phyloP scores from a whole-genome alignment of 2,113 vertebrate species.

The Engystomops pustulosus region DNA sequence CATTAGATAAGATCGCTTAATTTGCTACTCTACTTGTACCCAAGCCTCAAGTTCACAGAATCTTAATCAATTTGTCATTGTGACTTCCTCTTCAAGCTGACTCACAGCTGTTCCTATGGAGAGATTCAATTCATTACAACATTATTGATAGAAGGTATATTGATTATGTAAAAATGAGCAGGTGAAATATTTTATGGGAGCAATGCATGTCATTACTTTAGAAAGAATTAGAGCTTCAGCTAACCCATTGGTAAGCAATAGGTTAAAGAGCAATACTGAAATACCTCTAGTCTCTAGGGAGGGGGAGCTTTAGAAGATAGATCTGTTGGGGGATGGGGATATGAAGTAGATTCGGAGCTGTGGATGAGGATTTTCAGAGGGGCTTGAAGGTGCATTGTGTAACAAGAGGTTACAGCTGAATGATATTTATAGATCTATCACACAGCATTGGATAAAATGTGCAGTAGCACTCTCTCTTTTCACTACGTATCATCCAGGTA shows the following conservation, averaged over 20 bases:
- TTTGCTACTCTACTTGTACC: conserved; percentile 8
- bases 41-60: neutral
- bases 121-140: neutral
- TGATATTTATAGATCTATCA: conserved; percentile 48
- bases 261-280: conserved; percentile 35
- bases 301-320: conserved; percentile 20
- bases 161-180: neutral
- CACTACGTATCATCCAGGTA: conserved; percentile 33
- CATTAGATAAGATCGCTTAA: neutral
- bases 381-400: conserved; percentile 44
- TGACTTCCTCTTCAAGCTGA: conserved; percentile 23
- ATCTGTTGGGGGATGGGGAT: conserved; percentile 34
- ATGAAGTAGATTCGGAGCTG: conserved; percentile 10
- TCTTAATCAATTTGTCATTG: neutral
- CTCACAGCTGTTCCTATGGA: neutral
- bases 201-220: neutral
- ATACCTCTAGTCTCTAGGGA: conserved; percentile 19
- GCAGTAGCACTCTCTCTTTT: conserved; percentile 13
- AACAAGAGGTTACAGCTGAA: conserved; percentile 49
- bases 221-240: neutral
- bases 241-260: conserved; percentile 13
- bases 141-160: neutral
- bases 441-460: conserved; percentile 29
- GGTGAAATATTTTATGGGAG: neutral
- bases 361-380: conserved; percentile 44